Conservation (phyloP, 2,797 vertebrate species). For the Babyrousa celebensis region DNA sequence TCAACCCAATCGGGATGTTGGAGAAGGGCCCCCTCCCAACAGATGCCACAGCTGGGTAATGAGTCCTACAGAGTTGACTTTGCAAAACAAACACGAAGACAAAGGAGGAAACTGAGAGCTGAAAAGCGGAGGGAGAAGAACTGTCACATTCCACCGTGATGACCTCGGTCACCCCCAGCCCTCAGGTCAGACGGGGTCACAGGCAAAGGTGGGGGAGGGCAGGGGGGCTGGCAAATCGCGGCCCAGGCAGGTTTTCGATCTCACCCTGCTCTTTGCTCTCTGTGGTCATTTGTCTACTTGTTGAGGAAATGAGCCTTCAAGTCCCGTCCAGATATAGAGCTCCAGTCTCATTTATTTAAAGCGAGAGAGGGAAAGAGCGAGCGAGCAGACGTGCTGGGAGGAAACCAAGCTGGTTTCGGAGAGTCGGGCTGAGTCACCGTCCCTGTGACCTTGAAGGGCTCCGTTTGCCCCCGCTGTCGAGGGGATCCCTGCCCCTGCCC, state of each 20-base stretch:
- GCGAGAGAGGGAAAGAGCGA: background rate
- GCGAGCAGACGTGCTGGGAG: background rate
- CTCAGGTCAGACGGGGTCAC: background rate
- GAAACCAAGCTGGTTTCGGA: background rate
- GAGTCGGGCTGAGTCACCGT: background rate
- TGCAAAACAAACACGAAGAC: background rate
- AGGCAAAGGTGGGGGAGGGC: background rate
- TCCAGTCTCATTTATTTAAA: conserved; percentile 72
- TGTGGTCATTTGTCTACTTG: conserved; percentile 13
- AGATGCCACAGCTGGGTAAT: too few species aligned
- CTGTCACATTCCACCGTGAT: background rate
- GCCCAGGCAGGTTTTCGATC: background rate
- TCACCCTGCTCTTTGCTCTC: background rate
- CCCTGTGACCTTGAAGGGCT: background rate
- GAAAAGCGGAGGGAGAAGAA: background rate
- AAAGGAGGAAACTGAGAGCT: background rate
- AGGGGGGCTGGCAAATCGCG: accelerated
- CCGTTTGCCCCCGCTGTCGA: accelerated
- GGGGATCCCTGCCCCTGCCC: background rate
- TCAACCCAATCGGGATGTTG: accelerated
- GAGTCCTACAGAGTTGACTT: background rate
- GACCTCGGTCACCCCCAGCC: background rate
- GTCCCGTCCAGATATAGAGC: conserved; percentile 20
- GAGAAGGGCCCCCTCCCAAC: too few species aligned
- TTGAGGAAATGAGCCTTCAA: conserved; percentile 70